These are phyloP conservation scores for Archilochus colubris DNA, from an alignment of 2,113 vertebrate species.

Conservation along the genomic window DNA sequence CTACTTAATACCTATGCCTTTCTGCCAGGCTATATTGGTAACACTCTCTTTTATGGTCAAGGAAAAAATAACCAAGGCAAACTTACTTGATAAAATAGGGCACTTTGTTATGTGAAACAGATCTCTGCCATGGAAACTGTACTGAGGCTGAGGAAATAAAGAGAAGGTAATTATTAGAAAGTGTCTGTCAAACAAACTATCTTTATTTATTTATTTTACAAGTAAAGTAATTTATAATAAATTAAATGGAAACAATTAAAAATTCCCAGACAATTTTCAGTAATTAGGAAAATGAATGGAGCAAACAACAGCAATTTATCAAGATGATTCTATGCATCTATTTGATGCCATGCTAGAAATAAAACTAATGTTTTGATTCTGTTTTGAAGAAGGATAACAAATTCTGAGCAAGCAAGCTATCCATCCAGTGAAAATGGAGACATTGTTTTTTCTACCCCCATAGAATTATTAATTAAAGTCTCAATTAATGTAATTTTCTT, in stretches of 20 bases:
- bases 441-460: neutral
- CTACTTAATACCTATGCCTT: neutral
- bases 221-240: slow-evolving; percentile 2
- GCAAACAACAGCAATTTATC: neutral
- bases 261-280: neutral
- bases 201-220: neutral
- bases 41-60: neutral
- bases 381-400: neutral
- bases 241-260: neutral
- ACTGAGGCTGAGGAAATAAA: slow-evolving; percentile 85
- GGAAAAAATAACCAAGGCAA: slow-evolving; percentile 39
- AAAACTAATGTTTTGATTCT: neutral
- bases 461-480: neutral
- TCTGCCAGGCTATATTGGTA: neutral
- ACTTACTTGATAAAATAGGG: slow-evolving; percentile 98
- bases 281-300: slow-evolving; percentile 38
- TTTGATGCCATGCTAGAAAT: slow-evolving; percentile 20
- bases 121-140: slow-evolving; percentile 90
- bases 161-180: slow-evolving; percentile 30
- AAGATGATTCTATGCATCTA: slow-evolving; percentile 7
- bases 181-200: neutral
- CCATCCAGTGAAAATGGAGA: neutral
- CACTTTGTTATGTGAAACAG: slow-evolving; percentile 92
- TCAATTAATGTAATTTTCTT: neutral
- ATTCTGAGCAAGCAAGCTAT: neutral